Evolutionary conservation across 2,888 invertebrate species (phyloP), one percentile per base, ranked within the genome.

Genomic region (Synergus itoensis): DNA sequence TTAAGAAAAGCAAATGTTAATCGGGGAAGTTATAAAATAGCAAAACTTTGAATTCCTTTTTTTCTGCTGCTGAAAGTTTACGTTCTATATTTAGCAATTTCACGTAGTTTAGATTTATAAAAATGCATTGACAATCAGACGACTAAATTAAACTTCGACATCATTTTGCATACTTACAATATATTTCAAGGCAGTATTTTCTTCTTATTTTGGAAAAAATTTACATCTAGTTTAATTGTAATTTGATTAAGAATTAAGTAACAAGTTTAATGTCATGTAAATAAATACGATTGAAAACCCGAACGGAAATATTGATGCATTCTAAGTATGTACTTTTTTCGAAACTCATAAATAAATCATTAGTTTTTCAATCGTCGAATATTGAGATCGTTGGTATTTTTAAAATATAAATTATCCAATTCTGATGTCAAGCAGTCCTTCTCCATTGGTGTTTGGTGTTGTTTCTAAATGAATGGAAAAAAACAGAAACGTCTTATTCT

Each of bases 381-480:
- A 14, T 28, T 12, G 48, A 53, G 5, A 53, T 53, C 16, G 48
- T 53, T 53, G 43, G 2, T 43, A 43, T 53, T 53, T 53, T 16
- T 12, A 16, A 14, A 53, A 53, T 12, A 53, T 5, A 16, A 53
- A 53, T 60, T 12, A 60, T 60, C 60, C 60, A 21, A 75, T 43
- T 81, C 82, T 78, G 9, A 79, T 78, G 4, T 81, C 80, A 2
- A 79, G 79, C 1, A 80, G 18, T 28, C 79, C 79, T 21, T 80
- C 82, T 45, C 80, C 80, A 16, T 65, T 75, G n/a, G 67, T 76
- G 21, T 80, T 76, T 41, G 76, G 76, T 57, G 76, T 41, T 76
- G 53, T 77, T 77, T 60, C 76, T 80, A 69, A 28, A 75, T 18
- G 5, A 62, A 63, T 12, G n/a, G 28, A 80, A 75, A 62, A 60